Conservation (phyloP, 2,888 invertebrate genomes). For the Meteorus colon region DNA sequence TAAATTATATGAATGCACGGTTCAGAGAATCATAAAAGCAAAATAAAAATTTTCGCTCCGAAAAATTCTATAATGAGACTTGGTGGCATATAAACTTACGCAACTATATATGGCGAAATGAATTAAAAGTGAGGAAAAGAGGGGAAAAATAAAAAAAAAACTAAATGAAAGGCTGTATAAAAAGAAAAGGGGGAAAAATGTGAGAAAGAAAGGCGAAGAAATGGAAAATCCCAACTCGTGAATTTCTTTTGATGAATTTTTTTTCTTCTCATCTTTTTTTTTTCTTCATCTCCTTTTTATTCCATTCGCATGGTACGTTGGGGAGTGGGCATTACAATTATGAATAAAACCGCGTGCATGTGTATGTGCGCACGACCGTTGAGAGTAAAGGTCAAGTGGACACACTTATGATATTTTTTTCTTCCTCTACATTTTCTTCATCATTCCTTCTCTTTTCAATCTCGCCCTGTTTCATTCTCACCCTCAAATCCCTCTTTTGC, state of each 20-base stretch:
- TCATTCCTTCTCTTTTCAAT: slow-evolving; percentile 27
- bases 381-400: slow-evolving; percentile 10
- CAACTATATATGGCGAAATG: slow-evolving; percentile 12
- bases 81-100: slow-evolving; percentile 7
- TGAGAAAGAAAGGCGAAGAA: slow-evolving; percentile 21
- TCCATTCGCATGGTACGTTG: neutral
- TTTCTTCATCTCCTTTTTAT: slow-evolving; percentile 14
- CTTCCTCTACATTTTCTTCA: slow-evolving; percentile 30
- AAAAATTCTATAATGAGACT: slow-evolving; percentile 34
- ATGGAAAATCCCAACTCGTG: slow-evolving; percentile 27
- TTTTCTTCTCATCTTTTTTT: slow-evolving; percentile 15
- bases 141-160: too few species aligned
- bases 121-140: slow-evolving; percentile 10
- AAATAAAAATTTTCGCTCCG: slow-evolving; percentile 29
- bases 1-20: neutral
- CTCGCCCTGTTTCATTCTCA: slow-evolving; percentile 30
- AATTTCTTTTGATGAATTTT: slow-evolving; percentile 35
- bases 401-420: slow-evolving; percentile 22
- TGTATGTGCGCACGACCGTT: neutral
- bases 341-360: slow-evolving; percentile 20
- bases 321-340: slow-evolving; percentile 24
- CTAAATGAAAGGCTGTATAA: neutral
- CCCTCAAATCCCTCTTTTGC: slow-evolving; percentile 7
- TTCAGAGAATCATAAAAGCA: neutral
- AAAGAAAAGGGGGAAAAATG: slow-evolving; percentile 5